A percentile compares a stretch with the other conserved stretches of the same genome.
These are phyloP conservation scores for Thera britannica DNA, from an alignment of 2,888 invertebrate genomes.

Conservation along the genomic window DNA sequence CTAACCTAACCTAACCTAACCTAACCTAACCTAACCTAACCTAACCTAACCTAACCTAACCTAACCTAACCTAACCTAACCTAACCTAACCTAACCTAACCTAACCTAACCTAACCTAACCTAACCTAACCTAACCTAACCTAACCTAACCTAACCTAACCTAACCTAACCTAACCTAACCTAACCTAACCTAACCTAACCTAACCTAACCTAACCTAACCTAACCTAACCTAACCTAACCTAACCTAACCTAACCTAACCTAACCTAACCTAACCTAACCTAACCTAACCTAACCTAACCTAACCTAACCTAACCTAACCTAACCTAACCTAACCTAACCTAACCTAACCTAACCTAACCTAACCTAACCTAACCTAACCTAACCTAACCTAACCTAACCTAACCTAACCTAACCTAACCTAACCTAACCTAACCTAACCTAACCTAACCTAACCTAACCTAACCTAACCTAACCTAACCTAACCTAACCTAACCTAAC, in stretches of 20 bases:
- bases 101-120: slow-evolving; percentile 43
- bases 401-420: slow-evolving; percentile 41
- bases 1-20: slow-evolving; percentile 37
- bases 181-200: slow-evolving; percentile 47
- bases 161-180: slow-evolving; percentile 46
- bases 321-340: slow-evolving; percentile 45
- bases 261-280: slow-evolving; percentile 41
- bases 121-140: slow-evolving; percentile 45
- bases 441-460: slow-evolving; percentile 46
- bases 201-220: slow-evolving; percentile 43
- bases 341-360: slow-evolving; percentile 44
- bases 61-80: slow-evolving; percentile 41
- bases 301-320: slow-evolving; percentile 46
- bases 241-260: slow-evolving; percentile 40
- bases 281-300: slow-evolving; percentile 43
- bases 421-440: slow-evolving; percentile 44
- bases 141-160: slow-evolving; percentile 44
- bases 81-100: slow-evolving; percentile 45
- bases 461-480: slow-evolving; percentile 45
- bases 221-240: slow-evolving; percentile 40
- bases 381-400: slow-evolving; percentile 43
- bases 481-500: slow-evolving; percentile 46
- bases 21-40: slow-evolving; percentile 37
- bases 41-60: slow-evolving; percentile 42
- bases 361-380: slow-evolving; percentile 45